These are phyloP conservation scores for Neodiprion pinetum DNA, from an alignment of 1,140 invertebrate genomes.

Conservation along the genomic window DNA sequence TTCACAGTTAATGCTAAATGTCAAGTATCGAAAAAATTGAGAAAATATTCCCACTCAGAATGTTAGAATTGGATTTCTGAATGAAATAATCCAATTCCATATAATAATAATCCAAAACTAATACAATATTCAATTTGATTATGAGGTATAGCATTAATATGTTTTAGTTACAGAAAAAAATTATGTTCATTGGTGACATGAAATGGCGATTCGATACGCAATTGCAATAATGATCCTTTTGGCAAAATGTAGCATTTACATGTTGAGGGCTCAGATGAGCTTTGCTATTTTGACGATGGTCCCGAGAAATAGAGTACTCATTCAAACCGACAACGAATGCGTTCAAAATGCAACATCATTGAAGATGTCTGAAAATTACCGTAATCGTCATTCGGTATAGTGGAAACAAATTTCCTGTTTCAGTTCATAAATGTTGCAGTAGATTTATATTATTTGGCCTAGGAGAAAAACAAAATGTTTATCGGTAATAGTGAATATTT, in stretches of 20 bases:
- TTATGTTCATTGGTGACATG: neutral
- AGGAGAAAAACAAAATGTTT: too few relatives aligned
- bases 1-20: too few relatives aligned
- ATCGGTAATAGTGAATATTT: too few relatives aligned
- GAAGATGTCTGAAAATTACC: neutral
- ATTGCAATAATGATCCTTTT: slow-evolving; percentile 1
- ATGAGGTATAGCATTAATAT: too few relatives aligned
- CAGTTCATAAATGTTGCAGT: too few relatives aligned
- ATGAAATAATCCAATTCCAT: too few relatives aligned
- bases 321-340: neutral
- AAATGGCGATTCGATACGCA: neutral
- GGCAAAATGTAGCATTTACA: slow-evolving; percentile 4
- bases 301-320: neutral
- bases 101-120: too few relatives aligned
- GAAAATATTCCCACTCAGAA: too few relatives aligned
- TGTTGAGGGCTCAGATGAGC: neutral
- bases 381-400: neutral
- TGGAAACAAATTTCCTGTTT: neutral
- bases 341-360: neutral
- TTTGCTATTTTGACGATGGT: slow-evolving; percentile 1
- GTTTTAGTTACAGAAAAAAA: neutral
- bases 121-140: too few relatives aligned
- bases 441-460: too few relatives aligned
- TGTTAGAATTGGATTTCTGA: too few relatives aligned
- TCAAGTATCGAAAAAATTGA: too few relatives aligned